Evolutionary conservation across 2,888 invertebrate genomes (phyloP), one percentile per base, ranked within the genome.

Genomic region (Andrena marginata): DNA sequence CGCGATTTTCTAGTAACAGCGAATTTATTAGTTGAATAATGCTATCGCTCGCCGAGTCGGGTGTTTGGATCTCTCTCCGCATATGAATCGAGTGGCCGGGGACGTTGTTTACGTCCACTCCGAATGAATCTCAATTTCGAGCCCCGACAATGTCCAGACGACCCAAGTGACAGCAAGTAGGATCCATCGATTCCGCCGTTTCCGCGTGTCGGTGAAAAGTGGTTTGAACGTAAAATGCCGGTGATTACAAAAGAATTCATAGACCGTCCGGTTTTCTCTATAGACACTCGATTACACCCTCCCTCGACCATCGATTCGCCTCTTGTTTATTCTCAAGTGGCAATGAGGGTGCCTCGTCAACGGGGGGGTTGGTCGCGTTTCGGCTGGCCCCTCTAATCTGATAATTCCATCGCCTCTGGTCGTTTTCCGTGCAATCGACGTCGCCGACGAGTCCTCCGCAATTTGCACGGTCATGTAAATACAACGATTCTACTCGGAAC

Each of bases 251-350:
- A 83, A 79, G 82, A 84, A 82, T 88, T 83, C 77, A 86, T 85
- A 80, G 86, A 85, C 74, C 80, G 78, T 72, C 69, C 51, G n/a
- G 73, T 83, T 82, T 80, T 88, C 80, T 80, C 73, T 79, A 72
- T 78, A 74, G 85, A 88, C 81, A 85, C 87, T 88, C 83, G 83
- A 88, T 86, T 76, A 69, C 80, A 80, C 82, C 82, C 86, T 80
- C 88, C 65, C 71, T 65, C 67, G 82, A 69, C 73, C 85, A 88
- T 88, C 88, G 88, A 88, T 86, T 86, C 83, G 86, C 80, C 88
- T 86, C 88, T 88, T 88, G 88, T 85, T 88, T 88, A 88, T 88
- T 78, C 78, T 86, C 88, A 83, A 88, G 86, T 79, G 85, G 67
- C 81, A 79, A 83, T 77, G 76, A 85, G 81, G 84, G 89, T 42